Evolutionary conservation across 1,140 invertebrate species (phyloP).

Genomic region (Trichonephila clavata): DNA sequence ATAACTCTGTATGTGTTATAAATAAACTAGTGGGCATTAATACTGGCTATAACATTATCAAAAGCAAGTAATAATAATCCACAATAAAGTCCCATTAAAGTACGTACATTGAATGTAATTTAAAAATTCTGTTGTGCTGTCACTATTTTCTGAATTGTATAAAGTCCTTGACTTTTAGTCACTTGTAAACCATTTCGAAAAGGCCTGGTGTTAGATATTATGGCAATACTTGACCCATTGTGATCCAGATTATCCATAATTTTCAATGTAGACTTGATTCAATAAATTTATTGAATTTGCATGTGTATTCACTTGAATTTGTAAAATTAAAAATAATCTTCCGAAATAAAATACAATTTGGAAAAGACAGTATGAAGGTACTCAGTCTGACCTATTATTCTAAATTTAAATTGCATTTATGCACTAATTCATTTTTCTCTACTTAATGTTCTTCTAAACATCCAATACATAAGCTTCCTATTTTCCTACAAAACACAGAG

Average conservation of each 20-base stretch:
- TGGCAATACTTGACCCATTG: no score
- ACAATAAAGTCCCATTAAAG: neutral
- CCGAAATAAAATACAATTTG: neutral
- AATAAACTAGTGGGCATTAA: neutral
- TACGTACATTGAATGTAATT: no score
- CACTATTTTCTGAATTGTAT: no score
- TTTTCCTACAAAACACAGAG: neutral
- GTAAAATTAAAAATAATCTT: neutral
- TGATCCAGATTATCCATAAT: no score
- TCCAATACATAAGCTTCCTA: neutral
- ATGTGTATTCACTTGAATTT: no score
- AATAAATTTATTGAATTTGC: no score
- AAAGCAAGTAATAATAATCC: neutral
- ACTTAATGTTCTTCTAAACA: neutral
- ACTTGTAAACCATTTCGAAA: no score
- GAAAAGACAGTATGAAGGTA: no score
- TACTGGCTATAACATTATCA: neutral
- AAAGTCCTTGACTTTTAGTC: no score
- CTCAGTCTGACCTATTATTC: neutral
- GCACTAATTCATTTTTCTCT: neutral
- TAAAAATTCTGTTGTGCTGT: no score
- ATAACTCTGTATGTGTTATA: neutral
- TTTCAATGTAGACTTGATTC: no score
- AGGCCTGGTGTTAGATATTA: no score
- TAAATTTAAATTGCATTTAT: neutral